A percentile compares a stretch with the other conserved stretches of the same genome.
Conservation (phyloP, 2,888 invertebrate genomes). For the Eugnorisma glareosa region DNA sequence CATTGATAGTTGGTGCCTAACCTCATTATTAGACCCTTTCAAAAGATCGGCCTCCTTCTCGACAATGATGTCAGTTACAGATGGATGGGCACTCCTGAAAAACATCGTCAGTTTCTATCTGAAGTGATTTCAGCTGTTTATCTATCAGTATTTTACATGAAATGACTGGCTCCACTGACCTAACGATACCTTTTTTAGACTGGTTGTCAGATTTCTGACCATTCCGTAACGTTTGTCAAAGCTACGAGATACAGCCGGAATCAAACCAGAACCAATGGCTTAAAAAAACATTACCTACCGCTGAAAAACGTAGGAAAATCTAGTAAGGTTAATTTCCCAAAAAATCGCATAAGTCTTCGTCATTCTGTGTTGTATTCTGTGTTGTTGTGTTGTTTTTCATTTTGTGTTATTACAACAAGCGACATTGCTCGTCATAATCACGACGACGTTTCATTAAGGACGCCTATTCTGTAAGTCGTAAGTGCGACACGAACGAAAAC, state of each 20-base stretch:
- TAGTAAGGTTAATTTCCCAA: background rate
- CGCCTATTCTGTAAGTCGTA: conserved; percentile 18
- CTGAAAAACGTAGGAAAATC: background rate
- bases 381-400: too few species aligned
- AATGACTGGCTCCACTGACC: background rate
- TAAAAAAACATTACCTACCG: too few species aligned
- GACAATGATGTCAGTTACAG: background rate
- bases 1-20: background rate
- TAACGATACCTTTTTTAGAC: background rate
- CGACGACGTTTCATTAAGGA: conserved; percentile 14
- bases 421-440: conserved; percentile 3
- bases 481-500: conserved; percentile 40
- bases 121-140: background rate
- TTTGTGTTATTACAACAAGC: background rate
- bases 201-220: background rate
- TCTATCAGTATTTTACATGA: background rate
- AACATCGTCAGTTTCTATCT: background rate
- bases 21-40: background rate
- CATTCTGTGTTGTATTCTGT: too few species aligned
- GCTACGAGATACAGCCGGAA: background rate
- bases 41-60: background rate
- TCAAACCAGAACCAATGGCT: too few species aligned
- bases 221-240: background rate
- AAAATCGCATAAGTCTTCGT: background rate
- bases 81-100: background rate